phyloP scores from a whole-genome alignment of 2,797 vertebrate genomes.

The Tapera naevia region DNA sequence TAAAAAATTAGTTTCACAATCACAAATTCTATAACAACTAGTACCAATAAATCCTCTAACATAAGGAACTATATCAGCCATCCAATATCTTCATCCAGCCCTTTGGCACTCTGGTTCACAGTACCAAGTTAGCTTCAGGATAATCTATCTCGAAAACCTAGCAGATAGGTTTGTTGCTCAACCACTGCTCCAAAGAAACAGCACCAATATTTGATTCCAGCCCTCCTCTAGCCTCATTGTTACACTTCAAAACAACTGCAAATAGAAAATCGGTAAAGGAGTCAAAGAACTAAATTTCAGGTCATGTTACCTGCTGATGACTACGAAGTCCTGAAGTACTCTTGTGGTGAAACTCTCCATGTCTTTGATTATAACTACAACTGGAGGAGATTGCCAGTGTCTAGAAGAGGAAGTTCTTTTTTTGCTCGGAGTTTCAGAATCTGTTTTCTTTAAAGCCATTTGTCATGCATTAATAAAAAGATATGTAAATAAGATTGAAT shows the following conservation, averaged over 20 bases:
- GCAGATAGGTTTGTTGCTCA: not conserved
- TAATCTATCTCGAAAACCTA: not conserved
- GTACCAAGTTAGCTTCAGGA: not conserved
- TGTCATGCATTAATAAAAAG: slow-evolving; percentile 1
- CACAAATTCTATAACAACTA: not conserved
- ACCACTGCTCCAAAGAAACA: not conserved
- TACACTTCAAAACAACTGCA: not conserved
- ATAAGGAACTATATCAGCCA: not conserved
- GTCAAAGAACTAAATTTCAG: not conserved
- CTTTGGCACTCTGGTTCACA: not conserved
- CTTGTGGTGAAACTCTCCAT: slow-evolving; percentile 90
- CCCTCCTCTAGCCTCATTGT: not conserved
- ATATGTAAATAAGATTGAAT: not conserved
- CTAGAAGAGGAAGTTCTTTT: slow-evolving; percentile 72
- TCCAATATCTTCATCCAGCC: not conserved
- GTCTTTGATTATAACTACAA: slow-evolving; percentile 93
- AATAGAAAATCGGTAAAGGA: not conserved
- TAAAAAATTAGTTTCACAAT: not conserved
- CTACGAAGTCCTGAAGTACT: slow-evolving; percentile 93
- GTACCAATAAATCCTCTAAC: not conserved
- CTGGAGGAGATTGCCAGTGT: slow-evolving; percentile 79
- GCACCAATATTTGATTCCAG: not conserved
- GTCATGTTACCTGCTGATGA: slow-evolving; percentile 88
- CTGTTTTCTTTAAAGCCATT: slow-evolving; percentile 59
- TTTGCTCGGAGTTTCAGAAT: slow-evolving; percentile 74